Evolutionary conservation across 2,888 invertebrate species (phyloP).

Genomic region (Brachypterus glaber): DNA sequence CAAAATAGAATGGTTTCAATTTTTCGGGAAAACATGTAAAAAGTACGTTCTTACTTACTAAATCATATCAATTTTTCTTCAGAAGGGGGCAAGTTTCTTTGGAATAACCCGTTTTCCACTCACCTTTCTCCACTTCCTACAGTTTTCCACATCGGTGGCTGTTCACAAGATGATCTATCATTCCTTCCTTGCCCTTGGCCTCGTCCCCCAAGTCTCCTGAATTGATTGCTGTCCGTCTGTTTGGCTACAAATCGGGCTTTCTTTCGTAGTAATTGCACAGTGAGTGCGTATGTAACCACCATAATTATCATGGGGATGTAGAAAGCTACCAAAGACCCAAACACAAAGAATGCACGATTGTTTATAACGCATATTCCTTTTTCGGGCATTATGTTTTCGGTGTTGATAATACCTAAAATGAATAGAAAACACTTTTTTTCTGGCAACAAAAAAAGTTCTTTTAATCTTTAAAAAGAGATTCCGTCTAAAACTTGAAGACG

Average conservation of each 20-base stretch:
- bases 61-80: too few species aligned
- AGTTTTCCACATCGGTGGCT: conserved; percentile 37
- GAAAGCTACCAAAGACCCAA: conserved; percentile 88
- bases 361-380: conserved; percentile 70
- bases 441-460: too few species aligned
- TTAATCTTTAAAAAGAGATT: too few species aligned
- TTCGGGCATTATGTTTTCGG: conserved; percentile 71
- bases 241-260: conserved; percentile 66
- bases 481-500: too few species aligned
- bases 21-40: too few species aligned
- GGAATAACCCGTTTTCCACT: too few species aligned
- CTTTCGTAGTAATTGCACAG: conserved; percentile 74
- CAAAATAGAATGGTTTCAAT: too few species aligned
- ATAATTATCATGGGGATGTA: conserved; percentile 93
- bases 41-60: too few species aligned
- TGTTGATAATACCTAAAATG: conserved; percentile 64
- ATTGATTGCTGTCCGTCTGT: conserved; percentile 51
- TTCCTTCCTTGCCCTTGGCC: conserved; percentile 31
- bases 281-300: conserved; percentile 85
- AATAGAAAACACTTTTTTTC: too few species aligned
- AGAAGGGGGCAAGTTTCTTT: neutral
- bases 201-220: conserved; percentile 44
- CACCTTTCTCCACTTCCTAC: conserved; percentile 38
- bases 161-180: conserved; percentile 28
- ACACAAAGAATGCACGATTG: conserved; percentile 77